A percentile compares a stretch with the other conserved stretches of the same genome.
These are phyloP conservation scores for Serripes groenlandicus DNA, from an alignment of 2,888 invertebrate genomes.

Conservation along the genomic window DNA sequence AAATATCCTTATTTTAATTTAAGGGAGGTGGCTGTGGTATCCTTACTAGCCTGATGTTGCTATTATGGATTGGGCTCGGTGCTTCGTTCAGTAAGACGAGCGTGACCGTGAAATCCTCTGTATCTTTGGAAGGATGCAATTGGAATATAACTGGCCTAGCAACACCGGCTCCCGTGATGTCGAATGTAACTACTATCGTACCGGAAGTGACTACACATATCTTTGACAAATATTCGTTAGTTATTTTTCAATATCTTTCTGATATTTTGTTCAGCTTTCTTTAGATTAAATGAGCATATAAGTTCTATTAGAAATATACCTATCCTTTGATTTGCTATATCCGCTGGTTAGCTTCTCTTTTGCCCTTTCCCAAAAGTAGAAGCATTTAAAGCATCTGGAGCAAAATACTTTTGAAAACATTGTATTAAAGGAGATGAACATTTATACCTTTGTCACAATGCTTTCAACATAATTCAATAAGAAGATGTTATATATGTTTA, in stretches of 20 bases:
- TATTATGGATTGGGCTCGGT: conserved; percentile 60
- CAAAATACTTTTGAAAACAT: background rate
- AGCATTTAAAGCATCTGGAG: background rate
- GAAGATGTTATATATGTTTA: background rate
- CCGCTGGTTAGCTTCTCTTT: background rate
- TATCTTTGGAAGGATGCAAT: conserved; percentile 48
- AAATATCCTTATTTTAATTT: no score
- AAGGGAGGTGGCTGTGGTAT: conserved; percentile 57
- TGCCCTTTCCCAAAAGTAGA: background rate
- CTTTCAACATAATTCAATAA: background rate
- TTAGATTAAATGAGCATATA: background rate
- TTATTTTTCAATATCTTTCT: background rate
- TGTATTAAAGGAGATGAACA: background rate
- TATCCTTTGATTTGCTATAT: no score
- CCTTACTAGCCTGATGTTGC: conserved; percentile 27
- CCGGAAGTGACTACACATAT: conserved; percentile 18
- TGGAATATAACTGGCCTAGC: conserved; percentile 40
- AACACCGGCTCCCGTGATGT: background rate
- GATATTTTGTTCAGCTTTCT: background rate
- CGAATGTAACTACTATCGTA: background rate
- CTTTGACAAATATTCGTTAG: conserved; percentile 55
- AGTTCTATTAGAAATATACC: background rate
- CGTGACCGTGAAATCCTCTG: conserved; percentile 45
- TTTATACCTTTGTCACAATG: background rate
- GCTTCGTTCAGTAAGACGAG: conserved; percentile 31